A percentile compares a stretch with the other conserved stretches of the same genome.
Conservation (phyloP, 1,140 invertebrate species). For the Drosophila repleta region DNA sequence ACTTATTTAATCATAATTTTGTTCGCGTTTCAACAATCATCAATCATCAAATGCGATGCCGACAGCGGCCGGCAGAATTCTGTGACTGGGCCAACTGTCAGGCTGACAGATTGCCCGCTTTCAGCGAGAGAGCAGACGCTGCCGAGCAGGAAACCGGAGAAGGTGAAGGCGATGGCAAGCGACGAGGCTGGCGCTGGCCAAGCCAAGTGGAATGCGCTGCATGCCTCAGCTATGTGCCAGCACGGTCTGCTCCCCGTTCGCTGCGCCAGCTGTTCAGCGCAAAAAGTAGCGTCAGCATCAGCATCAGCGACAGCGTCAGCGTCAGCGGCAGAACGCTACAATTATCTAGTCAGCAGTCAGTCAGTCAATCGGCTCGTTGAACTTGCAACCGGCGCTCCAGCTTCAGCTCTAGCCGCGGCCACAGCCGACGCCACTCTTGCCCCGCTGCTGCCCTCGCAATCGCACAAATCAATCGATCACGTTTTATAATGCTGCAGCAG, state of each 20-base stretch:
- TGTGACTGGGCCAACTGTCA: conserved; percentile 81
- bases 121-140: conserved; percentile 49
- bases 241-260: conserved; percentile 12
- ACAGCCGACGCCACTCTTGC: conserved; percentile 18
- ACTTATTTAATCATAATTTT: conserved; percentile 84
- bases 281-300: conserved; percentile 68
- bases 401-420: conserved; percentile 37
- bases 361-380: conserved; percentile 82
- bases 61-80: conserved; percentile 64
- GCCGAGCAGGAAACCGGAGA: conserved; percentile 52
- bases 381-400: conserved; percentile 63
- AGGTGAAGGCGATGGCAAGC: conserved; percentile 8
- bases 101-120: conserved; percentile 80
- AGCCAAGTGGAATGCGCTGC: conserved; percentile 63
- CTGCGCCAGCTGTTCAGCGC: conserved; percentile 73
- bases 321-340: conserved; percentile 77
- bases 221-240: conserved; percentile 48
- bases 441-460: conserved; percentile 48
- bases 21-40: conserved; percentile 83
- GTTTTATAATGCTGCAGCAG: conserved; percentile 66
- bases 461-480: conserved; percentile 84
- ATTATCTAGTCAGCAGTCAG: conserved; percentile 84
- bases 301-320: conserved; percentile 27
- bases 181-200: conserved; percentile 20
- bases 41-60: conserved; percentile 77